phyloP scores from a whole-genome alignment of 2,888 invertebrate genomes.

The Amblyjoppa proteus region DNA sequence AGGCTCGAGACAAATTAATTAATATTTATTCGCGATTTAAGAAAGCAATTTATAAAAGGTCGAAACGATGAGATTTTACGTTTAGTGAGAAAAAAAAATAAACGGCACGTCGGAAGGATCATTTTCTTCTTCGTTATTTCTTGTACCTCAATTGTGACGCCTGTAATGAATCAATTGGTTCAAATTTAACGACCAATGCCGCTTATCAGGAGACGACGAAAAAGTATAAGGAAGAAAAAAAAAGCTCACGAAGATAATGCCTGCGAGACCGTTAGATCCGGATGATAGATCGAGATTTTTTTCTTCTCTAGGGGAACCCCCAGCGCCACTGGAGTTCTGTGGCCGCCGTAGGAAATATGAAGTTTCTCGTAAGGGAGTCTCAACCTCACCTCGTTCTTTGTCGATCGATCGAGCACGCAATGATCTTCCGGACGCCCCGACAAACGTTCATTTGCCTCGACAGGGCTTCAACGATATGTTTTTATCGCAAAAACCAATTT shows the following conservation, averaged over 20 bases:
- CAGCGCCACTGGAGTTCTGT: constrained; percentile 76
- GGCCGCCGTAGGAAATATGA: constrained; percentile 81
- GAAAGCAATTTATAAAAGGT: constrained; percentile 9
- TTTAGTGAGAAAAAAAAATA: constrained; percentile 27
- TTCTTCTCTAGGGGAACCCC: constrained; percentile 78
- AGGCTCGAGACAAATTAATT: constrained; percentile 4
- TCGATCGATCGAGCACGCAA: background rate
- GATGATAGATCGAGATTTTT: constrained; percentile 79
- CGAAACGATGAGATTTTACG: background rate
- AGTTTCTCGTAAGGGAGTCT: constrained; percentile 81
- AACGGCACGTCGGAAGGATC: background rate
- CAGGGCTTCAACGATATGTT: background rate
- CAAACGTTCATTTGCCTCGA: background rate
- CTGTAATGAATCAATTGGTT: constrained; percentile 15
- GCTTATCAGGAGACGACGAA: background rate
- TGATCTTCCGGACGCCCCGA: background rate
- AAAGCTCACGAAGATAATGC: constrained; percentile 67
- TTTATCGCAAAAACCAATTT: background rate
- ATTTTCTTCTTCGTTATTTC: background rate
- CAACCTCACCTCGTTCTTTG: constrained; percentile 80
- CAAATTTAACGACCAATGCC: background rate
- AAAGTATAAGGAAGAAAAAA: constrained; percentile 21
- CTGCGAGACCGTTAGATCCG: constrained; percentile 79
- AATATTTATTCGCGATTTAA: constrained; percentile 18
- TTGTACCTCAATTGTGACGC: background rate